A percentile compares a stretch with the other conserved stretches of the same genome.
Evolutionary conservation across 1,140 invertebrate genomes (phyloP).

Genomic region (Brachionus manjavacas): DNA sequence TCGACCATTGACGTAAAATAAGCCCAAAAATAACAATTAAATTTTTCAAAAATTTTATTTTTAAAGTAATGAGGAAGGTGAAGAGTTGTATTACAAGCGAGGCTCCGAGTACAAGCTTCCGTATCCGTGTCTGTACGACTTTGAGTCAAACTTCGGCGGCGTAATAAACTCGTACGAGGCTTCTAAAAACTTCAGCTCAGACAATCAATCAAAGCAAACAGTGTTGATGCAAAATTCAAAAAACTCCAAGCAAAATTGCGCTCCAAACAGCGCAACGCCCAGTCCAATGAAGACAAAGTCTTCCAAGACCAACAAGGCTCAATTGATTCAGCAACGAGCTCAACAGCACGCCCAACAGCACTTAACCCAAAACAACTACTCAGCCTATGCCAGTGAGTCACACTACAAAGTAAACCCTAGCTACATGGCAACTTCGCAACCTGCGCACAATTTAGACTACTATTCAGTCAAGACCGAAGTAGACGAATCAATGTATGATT

Average conservation of each 20-base stretch:
- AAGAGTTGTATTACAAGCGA: constrained; percentile 86
- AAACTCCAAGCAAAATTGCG: neutral
- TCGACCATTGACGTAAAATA: constrained; percentile 83
- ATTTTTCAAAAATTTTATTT: neutral
- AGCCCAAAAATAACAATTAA: neutral
- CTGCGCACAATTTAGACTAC: neutral
- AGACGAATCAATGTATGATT: neutral
- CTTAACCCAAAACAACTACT: neutral
- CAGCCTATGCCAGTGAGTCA: neutral
- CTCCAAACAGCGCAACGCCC: neutral
- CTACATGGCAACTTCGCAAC: neutral
- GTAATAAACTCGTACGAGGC: neutral
- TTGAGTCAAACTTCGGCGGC: constrained; percentile 45
- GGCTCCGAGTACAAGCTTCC: constrained; percentile 99
- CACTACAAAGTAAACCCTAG: neutral
- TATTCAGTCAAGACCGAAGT: neutral
- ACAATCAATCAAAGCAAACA: neutral
- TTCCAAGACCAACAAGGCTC: constrained; percentile 2
- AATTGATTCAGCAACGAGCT: constrained; percentile 22
- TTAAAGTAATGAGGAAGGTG: constrained; percentile 90
- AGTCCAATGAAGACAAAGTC: constrained; percentile 7
- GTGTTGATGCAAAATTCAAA: neutral
- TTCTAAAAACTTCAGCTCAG: neutral
- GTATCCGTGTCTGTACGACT: constrained; percentile 69
- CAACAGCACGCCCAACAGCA: constrained; percentile 25